Evolutionary conservation across 2,113 vertebrate genomes (phyloP).

Genomic region (Romanogobio albipinnatus): DNA sequence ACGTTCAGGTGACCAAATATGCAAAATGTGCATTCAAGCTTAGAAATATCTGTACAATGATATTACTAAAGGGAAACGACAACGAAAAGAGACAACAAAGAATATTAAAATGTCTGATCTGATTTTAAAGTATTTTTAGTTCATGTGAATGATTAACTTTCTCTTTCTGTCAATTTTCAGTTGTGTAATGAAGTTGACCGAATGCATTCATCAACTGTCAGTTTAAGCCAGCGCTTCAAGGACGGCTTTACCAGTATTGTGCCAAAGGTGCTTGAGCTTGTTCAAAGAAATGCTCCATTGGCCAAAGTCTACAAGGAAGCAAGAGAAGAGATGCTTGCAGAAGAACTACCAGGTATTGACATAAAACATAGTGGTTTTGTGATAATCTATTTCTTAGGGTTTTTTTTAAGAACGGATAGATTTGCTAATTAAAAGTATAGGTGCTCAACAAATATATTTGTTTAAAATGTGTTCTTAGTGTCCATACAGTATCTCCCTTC

Average conservation of each 20-base stretch:
- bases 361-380: background rate
- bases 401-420: background rate
- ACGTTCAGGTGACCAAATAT: too few species aligned
- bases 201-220: slow-evolving; percentile 18
- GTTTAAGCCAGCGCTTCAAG: background rate
- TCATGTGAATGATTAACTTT: background rate
- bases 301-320: slow-evolving; percentile 31
- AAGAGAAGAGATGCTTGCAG: slow-evolving; percentile 26
- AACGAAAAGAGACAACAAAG: background rate
- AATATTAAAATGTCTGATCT: too few species aligned
- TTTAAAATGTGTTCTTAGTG: background rate
- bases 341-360: slow-evolving; percentile 20
- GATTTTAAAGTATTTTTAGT: background rate
- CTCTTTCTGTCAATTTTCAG: background rate
- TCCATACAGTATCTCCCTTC: background rate
- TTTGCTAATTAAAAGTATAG: background rate
- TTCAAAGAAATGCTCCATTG: slow-evolving; percentile 22
- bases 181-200: slow-evolving; percentile 38
- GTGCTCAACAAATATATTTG: background rate
- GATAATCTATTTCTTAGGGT: background rate
- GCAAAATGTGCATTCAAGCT: slow-evolving; percentile 4
- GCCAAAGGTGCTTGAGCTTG: slow-evolving; percentile 32
- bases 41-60: background rate
- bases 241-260: slow-evolving; percentile 6
- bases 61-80: background rate